A percentile compares a stretch with the other conserved stretches of the same genome.
phyloP scores from a whole-genome alignment of 2,113 vertebrate species.

The Sorex araneus region DNA sequence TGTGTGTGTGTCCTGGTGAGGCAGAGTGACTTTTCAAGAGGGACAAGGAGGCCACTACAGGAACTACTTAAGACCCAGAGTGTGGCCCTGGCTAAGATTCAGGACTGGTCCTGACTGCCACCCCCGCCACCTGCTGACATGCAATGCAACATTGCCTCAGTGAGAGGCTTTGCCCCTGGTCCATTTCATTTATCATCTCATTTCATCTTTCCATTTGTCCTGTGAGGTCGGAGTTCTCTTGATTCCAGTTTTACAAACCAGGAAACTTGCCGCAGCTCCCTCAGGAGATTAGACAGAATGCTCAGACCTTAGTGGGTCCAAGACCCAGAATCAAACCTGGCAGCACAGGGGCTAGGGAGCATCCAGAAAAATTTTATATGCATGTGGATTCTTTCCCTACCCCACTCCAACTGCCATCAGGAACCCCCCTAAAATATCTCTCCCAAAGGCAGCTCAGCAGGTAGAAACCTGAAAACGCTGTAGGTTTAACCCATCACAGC shows the following conservation, averaged over 20 bases:
- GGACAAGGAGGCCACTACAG: background rate
- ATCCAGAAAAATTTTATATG: background rate
- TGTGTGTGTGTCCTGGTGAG: too few relatives aligned
- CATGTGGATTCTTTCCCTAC: background rate
- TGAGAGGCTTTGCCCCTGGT: background rate
- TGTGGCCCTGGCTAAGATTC: background rate
- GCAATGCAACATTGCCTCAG: background rate
- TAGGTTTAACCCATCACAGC: background rate
- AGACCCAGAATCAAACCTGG: background rate
- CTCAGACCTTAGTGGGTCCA: background rate
- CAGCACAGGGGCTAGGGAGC: background rate
- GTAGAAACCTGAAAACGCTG: background rate
- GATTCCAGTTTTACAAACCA: background rate
- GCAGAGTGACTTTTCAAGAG: background rate
- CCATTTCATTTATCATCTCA: background rate
- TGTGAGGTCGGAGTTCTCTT: background rate
- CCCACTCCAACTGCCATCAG: background rate
- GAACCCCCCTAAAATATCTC: background rate
- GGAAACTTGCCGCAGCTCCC: background rate
- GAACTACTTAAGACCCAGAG: background rate
- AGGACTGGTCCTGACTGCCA: too few relatives aligned
- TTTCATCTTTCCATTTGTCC: background rate
- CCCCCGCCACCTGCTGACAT: background rate
- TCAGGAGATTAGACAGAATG: background rate
- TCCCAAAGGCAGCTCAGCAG: background rate